Evolutionary conservation across 2,797 vertebrate genomes (phyloP).

Genomic region (Tenualosa thibaudeaui): DNA sequence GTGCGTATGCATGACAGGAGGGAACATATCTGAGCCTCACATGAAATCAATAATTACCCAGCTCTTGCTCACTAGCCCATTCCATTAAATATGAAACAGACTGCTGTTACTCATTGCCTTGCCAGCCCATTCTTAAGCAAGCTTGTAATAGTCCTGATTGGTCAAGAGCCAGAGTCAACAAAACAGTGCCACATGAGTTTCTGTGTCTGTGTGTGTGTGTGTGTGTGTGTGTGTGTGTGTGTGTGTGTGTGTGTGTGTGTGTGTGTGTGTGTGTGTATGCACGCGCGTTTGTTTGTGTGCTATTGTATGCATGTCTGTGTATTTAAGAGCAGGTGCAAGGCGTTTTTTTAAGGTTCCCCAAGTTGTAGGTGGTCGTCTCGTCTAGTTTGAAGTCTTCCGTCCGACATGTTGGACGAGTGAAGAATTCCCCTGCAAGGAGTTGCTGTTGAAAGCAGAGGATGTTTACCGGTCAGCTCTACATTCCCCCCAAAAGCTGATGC

Average conservation of each 20-base stretch:
- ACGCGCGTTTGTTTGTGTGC: not conserved
- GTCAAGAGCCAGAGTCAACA: not conserved
- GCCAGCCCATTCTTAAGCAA: not conserved
- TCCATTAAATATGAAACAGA: not conserved
- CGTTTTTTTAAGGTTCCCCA: not conserved
- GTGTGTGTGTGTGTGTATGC: too few relatives aligned
- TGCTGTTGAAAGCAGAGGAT: slow-evolving; percentile 12
- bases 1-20: too few relatives aligned
- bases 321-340: not conserved
- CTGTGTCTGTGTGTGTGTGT: too few relatives aligned
- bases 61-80: not conserved
- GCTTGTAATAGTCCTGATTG: not conserved
- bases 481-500: not conserved
- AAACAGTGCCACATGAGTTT: not conserved
- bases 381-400: not conserved
- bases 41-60: not conserved
- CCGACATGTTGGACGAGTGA: slow-evolving; percentile 17
- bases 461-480: not conserved
- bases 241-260: not conserved
- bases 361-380: slow-evolving; percentile 12
- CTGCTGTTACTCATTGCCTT: not conserved
- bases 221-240: not conserved
- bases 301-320: not conserved
- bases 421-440: slow-evolving; percentile 19
- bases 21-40: not conserved